These are phyloP conservation scores for Eurytoma adleriae DNA, from an alignment of 2,888 invertebrate species.

Conservation along the genomic window DNA sequence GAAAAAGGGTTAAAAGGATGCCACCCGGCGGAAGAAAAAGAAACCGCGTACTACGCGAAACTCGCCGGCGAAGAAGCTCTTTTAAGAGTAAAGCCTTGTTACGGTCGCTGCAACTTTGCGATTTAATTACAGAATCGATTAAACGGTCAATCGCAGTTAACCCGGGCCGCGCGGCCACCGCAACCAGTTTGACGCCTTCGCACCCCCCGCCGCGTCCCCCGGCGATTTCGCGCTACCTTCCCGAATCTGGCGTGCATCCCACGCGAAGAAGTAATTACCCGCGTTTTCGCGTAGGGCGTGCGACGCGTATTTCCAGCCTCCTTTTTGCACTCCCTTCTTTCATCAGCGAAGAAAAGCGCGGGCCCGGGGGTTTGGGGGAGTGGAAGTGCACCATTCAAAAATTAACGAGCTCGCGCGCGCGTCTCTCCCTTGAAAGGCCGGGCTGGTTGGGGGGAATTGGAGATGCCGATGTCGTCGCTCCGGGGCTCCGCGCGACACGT, in stretches of 20 bases:
- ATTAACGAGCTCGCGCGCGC: conserved; percentile 52
- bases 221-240: neutral
- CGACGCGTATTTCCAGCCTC: conserved; percentile 5
- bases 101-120: conserved; percentile 41
- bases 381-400: conserved; percentile 55
- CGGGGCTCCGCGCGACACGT: neutral
- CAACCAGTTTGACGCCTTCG: neutral
- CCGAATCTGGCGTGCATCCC: neutral
- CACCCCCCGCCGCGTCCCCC: neutral
- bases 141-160: conserved; percentile 70
- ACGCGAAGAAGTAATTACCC: conserved; percentile 26
- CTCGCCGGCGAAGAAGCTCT: neutral
- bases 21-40: conserved; percentile 9
- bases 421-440: conserved; percentile 7
- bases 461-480: conserved; percentile 29
- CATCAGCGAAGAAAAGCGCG: conserved; percentile 9
- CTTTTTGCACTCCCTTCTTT: neutral
- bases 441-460: conserved; percentile 23
- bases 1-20: conserved; percentile 6
- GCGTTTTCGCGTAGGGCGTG: conserved; percentile 1
- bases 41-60: conserved; percentile 3
- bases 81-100: conserved; percentile 63
- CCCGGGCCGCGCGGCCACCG: conserved; percentile 31
- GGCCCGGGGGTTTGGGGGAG: conserved; percentile 31
- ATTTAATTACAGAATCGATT: conserved; percentile 71